phyloP scores from a whole-genome alignment of 1,140 invertebrate species.

The Drosophila malerkotliana region DNA sequence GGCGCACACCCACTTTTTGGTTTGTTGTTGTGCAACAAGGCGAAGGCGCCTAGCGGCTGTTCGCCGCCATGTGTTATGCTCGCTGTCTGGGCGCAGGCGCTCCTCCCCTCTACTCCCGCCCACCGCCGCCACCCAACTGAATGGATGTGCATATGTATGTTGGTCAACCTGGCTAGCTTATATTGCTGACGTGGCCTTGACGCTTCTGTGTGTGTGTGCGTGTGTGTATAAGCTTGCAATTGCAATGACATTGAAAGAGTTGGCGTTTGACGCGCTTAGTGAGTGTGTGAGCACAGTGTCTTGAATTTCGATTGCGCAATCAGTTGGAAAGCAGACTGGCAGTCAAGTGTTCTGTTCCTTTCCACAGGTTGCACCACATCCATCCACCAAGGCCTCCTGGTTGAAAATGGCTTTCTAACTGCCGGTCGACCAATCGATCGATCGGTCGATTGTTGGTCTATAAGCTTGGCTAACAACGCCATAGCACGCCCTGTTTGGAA shows the following conservation, averaged over 20 bases:
- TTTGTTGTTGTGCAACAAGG: slow-evolving; percentile 56
- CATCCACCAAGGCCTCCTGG: slow-evolving; percentile 41
- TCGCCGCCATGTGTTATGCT: slow-evolving; percentile 18
- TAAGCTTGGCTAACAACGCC: slow-evolving; percentile 22
- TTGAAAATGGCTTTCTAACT: slow-evolving; percentile 46
- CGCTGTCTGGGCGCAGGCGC: slow-evolving; percentile 8
- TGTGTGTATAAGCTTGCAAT: slow-evolving; percentile 47
- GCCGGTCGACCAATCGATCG: slow-evolving; percentile 23
- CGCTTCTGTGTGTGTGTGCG: slow-evolving; percentile 17
- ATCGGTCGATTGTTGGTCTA: slow-evolving; percentile 29
- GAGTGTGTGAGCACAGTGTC: slow-evolving; percentile 2
- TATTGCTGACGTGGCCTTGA: slow-evolving; percentile 58
- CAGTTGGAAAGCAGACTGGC: slow-evolving; percentile 24
- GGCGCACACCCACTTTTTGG: slow-evolving; percentile 67
- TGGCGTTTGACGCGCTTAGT: slow-evolving; percentile 48
- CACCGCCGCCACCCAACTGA: slow-evolving; percentile 7
- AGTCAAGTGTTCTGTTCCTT: slow-evolving; percentile 21
- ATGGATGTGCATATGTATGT: slow-evolving; percentile 30
- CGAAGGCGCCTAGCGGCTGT: slow-evolving; percentile 51
- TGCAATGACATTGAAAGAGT: slow-evolving; percentile 76
- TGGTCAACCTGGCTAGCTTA: slow-evolving; percentile 58
- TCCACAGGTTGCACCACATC: slow-evolving; percentile 42
- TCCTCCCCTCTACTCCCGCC: slow-evolving; percentile 1
- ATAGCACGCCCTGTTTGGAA: slow-evolving; percentile 64
- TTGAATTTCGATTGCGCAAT: slow-evolving; percentile 54